Conservation (phyloP, 2,797 vertebrate species). For the Scyliorhinus canicula region DNA sequence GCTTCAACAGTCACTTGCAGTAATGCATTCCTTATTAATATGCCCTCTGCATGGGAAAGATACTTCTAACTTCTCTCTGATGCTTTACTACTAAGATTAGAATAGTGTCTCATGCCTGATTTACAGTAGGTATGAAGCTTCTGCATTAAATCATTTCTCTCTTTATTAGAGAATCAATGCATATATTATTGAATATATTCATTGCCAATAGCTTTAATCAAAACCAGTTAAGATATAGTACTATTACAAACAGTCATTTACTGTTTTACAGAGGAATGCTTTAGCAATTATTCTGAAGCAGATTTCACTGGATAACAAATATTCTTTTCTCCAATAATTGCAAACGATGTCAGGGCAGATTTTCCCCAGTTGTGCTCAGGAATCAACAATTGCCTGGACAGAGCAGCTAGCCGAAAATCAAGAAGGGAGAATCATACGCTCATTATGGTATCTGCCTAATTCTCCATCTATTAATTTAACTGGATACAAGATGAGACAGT, state of each 20-base stretch:
- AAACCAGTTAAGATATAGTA: neutral
- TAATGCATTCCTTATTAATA: neutral
- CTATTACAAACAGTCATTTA: neutral
- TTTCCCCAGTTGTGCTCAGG: neutral
- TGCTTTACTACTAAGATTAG: neutral
- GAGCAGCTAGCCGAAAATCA: neutral
- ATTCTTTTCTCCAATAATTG: neutral
- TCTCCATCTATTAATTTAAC: neutral
- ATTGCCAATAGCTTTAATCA: neutral
- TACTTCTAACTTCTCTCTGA: neutral
- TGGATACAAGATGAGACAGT: neutral
- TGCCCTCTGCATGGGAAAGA: neutral
- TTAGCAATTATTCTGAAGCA: neutral
- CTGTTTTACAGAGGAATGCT: neutral
- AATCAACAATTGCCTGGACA: neutral
- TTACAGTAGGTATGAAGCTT: neutral
- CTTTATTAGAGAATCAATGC: neutral
- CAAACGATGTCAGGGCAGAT: neutral
- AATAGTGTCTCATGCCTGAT: neutral
- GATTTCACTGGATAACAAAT: neutral
- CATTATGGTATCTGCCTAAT: neutral
- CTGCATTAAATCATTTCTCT: neutral
- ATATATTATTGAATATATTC: too few species aligned
- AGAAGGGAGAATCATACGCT: neutral
- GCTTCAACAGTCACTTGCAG: conserved; percentile 10